phyloP scores from a whole-genome alignment of 2,113 vertebrate genomes.

The Pyxicephalus adspersus region DNA sequence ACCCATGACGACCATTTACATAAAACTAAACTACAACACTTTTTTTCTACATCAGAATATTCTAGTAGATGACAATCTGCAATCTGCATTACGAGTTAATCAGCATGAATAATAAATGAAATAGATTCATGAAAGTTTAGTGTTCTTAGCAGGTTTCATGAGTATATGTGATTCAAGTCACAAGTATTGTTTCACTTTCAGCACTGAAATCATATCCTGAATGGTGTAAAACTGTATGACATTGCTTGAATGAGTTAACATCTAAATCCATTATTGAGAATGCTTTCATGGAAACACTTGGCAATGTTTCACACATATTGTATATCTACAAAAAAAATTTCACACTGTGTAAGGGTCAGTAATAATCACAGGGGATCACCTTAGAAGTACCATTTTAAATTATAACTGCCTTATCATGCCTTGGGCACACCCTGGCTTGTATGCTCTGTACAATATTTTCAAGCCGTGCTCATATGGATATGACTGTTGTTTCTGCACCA shows the following conservation, averaged over 20 bases:
- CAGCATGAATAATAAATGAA: not conserved
- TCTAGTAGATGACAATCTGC: too few species aligned
- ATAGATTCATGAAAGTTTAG: too few species aligned
- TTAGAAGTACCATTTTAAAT: not conserved
- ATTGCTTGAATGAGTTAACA: not conserved
- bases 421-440: not conserved
- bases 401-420: not conserved
- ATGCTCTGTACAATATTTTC: not conserved
- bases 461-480: not conserved
- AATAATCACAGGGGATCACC: slow-evolving; percentile 3
- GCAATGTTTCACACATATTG: not conserved
- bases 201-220: not conserved
- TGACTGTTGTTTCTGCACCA: too few species aligned
- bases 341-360: not conserved
- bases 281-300: not conserved
- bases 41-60: too few species aligned
- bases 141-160: too few species aligned
- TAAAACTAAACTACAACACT: too few species aligned
- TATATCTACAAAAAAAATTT: not conserved
- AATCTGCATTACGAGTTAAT: not conserved
- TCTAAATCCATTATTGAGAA: not conserved
- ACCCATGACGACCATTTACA: too few species aligned
- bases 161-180: not conserved
- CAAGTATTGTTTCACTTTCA: not conserved
- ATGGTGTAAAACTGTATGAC: not conserved